Base-by-base conservation (phyloP, 2,113 vertebrate genomes). In the Tylochromis polylepis region DNA sequence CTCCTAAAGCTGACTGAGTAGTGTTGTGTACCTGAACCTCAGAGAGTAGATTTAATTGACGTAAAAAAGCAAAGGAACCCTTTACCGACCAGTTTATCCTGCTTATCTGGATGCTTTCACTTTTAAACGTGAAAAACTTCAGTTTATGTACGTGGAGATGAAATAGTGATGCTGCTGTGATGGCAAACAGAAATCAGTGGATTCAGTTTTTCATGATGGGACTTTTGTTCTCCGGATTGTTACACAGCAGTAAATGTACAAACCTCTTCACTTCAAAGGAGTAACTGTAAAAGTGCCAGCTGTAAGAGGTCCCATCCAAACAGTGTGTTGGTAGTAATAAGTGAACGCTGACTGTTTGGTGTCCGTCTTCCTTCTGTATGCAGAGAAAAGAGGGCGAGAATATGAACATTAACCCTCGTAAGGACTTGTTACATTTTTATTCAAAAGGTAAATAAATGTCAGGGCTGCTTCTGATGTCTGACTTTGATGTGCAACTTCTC, bases 401-500 rank as follows among this genome's bases (percentile, higher is more conserved):
- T 75, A 75, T 49, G 24, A 49, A 75, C 1, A 16, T 46, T 20
- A 77, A 77, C 70, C 41, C 2, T 29, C 49, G 41, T 75, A 75
- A 75, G 67, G 24, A 75, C 38, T 29, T 27, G 24, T 75, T 75
- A 29, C 8, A 27, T 43, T 80, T 80, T 58, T 24, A 8, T 56
- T 43, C 31, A 6, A 79, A 79, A 56, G 14, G 29, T 56, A 79
- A 79, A 70, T 70, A 34, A 75, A 29, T 75, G 67, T 75, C 67
- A 53, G 80, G 89, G 87, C 84, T 87, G 82, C 87, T 81, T 92
- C 70, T 89, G 87, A 86, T 89, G 75, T 84, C 3, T 56, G 82
- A 92, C 88, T 94, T 91, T 93, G 93, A 92, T 93, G 84, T 86
- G 72, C 75, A 78, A 16, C 87, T 87, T 85, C 83, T 79, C 51